Conservation (phyloP, 2,797 vertebrate genomes). For the Sebastes hubbsi region DNA sequence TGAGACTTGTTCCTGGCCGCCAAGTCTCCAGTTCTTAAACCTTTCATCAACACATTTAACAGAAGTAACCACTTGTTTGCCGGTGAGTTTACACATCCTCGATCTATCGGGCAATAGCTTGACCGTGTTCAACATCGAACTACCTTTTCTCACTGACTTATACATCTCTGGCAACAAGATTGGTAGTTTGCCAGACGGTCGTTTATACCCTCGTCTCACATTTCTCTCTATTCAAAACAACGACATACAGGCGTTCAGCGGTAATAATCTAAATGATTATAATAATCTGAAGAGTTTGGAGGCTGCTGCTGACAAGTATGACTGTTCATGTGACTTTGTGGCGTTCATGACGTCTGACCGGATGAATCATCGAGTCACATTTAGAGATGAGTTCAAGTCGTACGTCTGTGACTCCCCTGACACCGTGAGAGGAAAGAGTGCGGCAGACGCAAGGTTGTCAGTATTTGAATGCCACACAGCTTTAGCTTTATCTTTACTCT, state of each 20-base stretch:
- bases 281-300: slow-evolving; percentile 57
- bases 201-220: slow-evolving; percentile 32
- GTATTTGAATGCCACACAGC: slow-evolving; percentile 75
- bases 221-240: slow-evolving; percentile 76
- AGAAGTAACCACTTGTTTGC: slow-evolving; percentile 36
- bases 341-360: slow-evolving; percentile 58
- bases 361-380: not conserved
- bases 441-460: slow-evolving; percentile 17
- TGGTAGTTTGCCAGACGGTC: slow-evolving; percentile 27
- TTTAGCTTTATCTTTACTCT: slow-evolving; percentile 52
- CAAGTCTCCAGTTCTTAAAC: slow-evolving; percentile 75
- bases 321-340: slow-evolving; percentile 85
- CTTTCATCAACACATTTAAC: slow-evolving; percentile 74
- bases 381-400: slow-evolving; percentile 60
- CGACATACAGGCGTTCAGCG: slow-evolving; percentile 67
- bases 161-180: slow-evolving; percentile 78
- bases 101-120: slow-evolving; percentile 82
- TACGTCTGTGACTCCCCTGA: slow-evolving; percentile 71
- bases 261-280: slow-evolving; percentile 52
- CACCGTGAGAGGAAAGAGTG: not conserved
- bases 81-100: slow-evolving; percentile 67
- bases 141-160: slow-evolving; percentile 49
- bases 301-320: slow-evolving; percentile 72
- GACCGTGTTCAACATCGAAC: slow-evolving; percentile 61
- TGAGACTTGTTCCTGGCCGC: slow-evolving; percentile 76